A percentile compares a stretch with the other conserved stretches of the same genome.
Evolutionary conservation across 1,140 invertebrate species (phyloP).

Genomic region (Sminthurides bifidus): DNA sequence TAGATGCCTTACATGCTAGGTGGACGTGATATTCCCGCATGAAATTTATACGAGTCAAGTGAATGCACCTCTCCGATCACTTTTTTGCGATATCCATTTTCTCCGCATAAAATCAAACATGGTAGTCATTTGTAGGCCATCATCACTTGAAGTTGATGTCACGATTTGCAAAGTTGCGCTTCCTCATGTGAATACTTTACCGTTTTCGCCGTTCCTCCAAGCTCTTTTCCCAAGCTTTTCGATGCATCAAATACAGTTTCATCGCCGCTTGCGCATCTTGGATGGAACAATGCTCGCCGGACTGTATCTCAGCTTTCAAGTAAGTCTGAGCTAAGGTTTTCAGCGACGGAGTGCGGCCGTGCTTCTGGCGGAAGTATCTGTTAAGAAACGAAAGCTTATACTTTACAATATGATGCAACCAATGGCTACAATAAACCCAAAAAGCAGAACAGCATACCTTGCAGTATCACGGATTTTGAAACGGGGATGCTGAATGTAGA

Average conservation of each 20-base stretch:
- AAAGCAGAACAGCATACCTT: slow-evolving; percentile 29
- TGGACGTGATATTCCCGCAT: too few species aligned
- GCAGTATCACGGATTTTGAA: slow-evolving; percentile 66
- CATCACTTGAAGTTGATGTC: too few species aligned
- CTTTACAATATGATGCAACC: background rate
- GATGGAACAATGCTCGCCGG: slow-evolving; percentile 62
- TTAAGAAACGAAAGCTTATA: background rate
- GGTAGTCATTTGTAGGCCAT: too few species aligned
- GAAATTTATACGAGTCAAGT: too few species aligned
- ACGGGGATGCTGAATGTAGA: slow-evolving; percentile 70
- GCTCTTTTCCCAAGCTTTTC: slow-evolving; percentile 55
- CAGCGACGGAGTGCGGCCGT: slow-evolving; percentile 61
- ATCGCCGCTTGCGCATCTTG: slow-evolving; percentile 77
- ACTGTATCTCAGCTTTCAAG: slow-evolving; percentile 69
- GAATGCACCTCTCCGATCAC: too few species aligned
- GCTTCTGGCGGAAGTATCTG: slow-evolving; percentile 56
- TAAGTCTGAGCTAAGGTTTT: slow-evolving; percentile 63
- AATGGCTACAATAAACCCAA: background rate
- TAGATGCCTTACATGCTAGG: too few species aligned
- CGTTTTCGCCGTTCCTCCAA: background rate
- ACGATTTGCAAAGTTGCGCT: too few species aligned
- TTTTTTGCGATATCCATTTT: too few species aligned
- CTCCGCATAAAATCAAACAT: too few species aligned
- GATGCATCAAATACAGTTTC: slow-evolving; percentile 65
- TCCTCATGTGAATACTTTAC: too few species aligned